Evolutionary conservation across 2,113 vertebrate species (phyloP), one percentile per base, ranked within the genome.

Genomic region (Dipodomys stephensi): DNA sequence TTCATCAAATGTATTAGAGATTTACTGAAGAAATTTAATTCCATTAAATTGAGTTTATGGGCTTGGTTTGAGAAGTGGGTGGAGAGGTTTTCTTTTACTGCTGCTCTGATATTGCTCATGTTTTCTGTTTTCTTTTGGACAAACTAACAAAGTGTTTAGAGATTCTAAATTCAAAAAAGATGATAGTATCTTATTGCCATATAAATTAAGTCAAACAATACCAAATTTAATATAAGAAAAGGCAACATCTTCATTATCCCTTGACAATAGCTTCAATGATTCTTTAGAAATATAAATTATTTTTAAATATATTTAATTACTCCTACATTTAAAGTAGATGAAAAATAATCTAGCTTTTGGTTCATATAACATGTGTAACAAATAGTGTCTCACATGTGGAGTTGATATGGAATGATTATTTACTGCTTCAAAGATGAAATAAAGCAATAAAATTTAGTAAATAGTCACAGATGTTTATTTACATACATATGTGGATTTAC

Each of bases 391-490:
- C 82, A 4, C 1, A 57, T 69, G 3, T 67, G 1, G 18, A 90
- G 3, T 53, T 81, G 46, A 65, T 78, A 44, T 44, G 22, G 23
- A 86, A 35, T 78, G 85, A 79, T 44, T 71, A 67, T 22, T 78
- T 67, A 76, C 44, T 39, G 82, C 25, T 84, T 80, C 35, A 77
- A 49, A 10, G 57, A 79, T 87, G 91, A 82, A 83, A 83, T 76
- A 82, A 78, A 64, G 12, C 25, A 69, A 57, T 86, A 25, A 12
- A 81, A 39, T 92, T 62, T 88, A 82, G 6, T 20, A 84, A 67
- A 53, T 72, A 73, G 39, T 39, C 39, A 39, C 39, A 39, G 62
- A 81, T 90, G 77, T 16, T 27, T 49, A 57, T 49, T 49, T 49
- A 8, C 5, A 32, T 62, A 4, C 57, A 10, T 30, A 57, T 53